phyloP scores from a whole-genome alignment of 2,113 vertebrate genomes.

The Typhlomys cinereus region DNA sequence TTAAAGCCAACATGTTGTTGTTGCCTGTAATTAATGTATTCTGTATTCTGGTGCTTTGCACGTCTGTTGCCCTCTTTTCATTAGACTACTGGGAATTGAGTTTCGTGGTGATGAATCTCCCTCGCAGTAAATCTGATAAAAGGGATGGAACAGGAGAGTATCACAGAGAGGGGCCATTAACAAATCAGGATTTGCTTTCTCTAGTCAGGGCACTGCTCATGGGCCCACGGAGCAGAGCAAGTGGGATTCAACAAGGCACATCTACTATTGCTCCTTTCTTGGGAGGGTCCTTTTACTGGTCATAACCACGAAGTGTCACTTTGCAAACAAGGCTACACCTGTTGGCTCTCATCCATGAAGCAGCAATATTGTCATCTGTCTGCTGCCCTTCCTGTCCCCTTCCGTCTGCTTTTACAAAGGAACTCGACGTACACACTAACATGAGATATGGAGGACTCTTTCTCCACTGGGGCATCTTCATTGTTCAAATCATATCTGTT shows the following conservation, averaged over 20 bases:
- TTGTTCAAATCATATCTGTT: neutral
- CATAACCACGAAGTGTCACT: neutral
- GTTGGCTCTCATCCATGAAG: neutral
- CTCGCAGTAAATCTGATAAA: slow-evolving; percentile 45
- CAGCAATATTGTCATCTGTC: neutral
- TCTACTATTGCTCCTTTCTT: neutral
- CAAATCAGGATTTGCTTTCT: neutral
- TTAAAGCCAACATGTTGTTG: slow-evolving; percentile 46
- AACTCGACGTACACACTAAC: neutral
- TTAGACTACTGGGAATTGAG: slow-evolving; percentile 11
- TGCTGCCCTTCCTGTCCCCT: neutral
- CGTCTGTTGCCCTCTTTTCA: slow-evolving; percentile 49
- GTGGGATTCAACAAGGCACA: neutral
- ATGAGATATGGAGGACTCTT: neutral
- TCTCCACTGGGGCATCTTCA: neutral
- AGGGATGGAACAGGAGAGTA: neutral
- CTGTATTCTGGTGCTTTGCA: slow-evolving; percentile 40
- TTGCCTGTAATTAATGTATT: slow-evolving; percentile 58
- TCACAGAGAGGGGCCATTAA: neutral
- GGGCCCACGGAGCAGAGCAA: neutral
- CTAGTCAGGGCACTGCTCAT: neutral
- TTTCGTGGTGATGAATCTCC: slow-evolving; percentile 67
- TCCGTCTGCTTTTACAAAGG: neutral
- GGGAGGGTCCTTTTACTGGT: neutral
- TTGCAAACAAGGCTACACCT: neutral